Evolutionary conservation across 2,113 vertebrate species (phyloP).

Genomic region (Benitochromis conjunctus): DNA sequence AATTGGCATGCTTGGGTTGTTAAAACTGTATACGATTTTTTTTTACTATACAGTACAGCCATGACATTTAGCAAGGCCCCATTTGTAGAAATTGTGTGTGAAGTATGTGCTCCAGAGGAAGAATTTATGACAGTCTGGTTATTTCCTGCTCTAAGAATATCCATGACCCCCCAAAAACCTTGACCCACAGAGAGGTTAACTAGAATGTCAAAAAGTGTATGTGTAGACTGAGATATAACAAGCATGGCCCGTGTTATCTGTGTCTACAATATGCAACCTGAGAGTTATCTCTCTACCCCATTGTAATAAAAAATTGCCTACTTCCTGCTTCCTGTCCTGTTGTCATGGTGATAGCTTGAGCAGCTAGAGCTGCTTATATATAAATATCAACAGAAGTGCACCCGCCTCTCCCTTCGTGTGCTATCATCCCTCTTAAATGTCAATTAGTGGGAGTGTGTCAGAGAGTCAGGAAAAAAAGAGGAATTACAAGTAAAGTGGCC

Average conservation of each 20-base stretch:
- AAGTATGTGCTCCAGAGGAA: neutral
- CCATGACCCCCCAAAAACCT: neutral
- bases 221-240: neutral
- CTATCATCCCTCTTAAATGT: slow-evolving; percentile 6
- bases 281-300: slow-evolving; percentile 38
- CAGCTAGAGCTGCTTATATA: neutral
- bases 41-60: neutral
- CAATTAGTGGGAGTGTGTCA: slow-evolving; percentile 9
- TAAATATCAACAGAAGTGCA: slow-evolving; percentile 13
- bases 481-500: neutral
- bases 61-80: neutral
- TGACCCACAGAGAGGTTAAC: slow-evolving; percentile 17
- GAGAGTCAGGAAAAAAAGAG: neutral
- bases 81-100: neutral
- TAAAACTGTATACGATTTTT: neutral
- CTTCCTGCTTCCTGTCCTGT: slow-evolving; percentile 69
- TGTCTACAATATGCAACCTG: neutral
- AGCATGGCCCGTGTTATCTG: neutral
- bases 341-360: slow-evolving; percentile 43
- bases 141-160: slow-evolving; percentile 38
- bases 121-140: slow-evolving; percentile 17
- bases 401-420: slow-evolving; percentile 17
- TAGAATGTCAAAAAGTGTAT: neutral
- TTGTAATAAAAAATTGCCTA: slow-evolving; percentile 5
- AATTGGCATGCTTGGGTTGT: neutral